Evolutionary conservation across 2,888 invertebrate species (phyloP), one percentile per base, ranked within the genome.

Genomic region (Agapetus fuscipes): DNA sequence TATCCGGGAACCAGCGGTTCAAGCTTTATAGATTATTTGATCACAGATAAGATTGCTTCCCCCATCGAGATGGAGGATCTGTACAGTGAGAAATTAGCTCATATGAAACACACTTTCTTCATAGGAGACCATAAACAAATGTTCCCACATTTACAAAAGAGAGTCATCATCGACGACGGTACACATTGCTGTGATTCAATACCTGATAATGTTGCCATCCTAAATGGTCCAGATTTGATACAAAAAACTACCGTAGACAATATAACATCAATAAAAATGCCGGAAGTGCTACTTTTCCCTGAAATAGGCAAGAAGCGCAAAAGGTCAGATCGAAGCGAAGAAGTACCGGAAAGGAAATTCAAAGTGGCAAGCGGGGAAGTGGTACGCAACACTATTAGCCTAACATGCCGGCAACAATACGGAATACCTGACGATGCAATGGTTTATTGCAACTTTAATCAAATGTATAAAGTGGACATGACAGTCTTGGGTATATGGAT

Each of bases 1-100:
- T 94, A 94, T 65, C 91, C 93, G 0, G 91, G 91, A 9, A 91
- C 91, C 0, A 89, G 88, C 51, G 93, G 93, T 1, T 90, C 93
- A 3, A 78, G 83, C 43, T 94, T 87, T 59, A 94, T 94, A 91
- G 93, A 94, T 60, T 94, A 94, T 61, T 78, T 94, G 47, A 76
- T 94, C 46, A 91, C 91, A 1, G 93, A 94, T 59, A 72, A 73
- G 30, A 80, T 89, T 3, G 93, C 93, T 1, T 90, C 90, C 7
- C 93, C 93, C 0, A 46, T 84, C 35, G 80, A 83, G 50, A 64
- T 88, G 37, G 81, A 83, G 2, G 66, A 68, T 47, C 90, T 91
- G 54, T 94, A 93, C 61, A 85, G 86, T 50, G 93, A 94, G 61
- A 93, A 91, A 60, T 70, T 94, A 46, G 89, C 90, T 2, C 90